Evolutionary conservation across 2,113 vertebrate species (phyloP), one percentile per base, ranked within the genome.

Genomic region (Polypterus bichir): DNA sequence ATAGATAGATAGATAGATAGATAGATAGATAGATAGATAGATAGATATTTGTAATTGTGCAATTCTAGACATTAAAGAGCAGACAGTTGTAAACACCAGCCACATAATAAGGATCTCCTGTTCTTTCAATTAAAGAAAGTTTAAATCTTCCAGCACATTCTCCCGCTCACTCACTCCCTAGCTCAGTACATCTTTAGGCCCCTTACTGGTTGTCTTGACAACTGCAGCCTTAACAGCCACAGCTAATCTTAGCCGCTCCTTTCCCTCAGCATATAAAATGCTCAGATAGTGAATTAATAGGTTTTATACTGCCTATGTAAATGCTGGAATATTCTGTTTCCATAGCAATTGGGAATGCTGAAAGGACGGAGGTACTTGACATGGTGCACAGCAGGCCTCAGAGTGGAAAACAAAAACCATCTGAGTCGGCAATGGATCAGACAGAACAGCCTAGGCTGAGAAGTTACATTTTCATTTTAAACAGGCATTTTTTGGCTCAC

Each of bases 121-220:
- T 86, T 85, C 83, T 83, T 84, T 81, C 81, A 86, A 85, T 88
- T 84, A 87, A 83, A 82, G 82, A 71, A 78, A 74, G 83, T 85
- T 80, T 80, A 77, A 85, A 83, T 80, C 80, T 78, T 81, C 76
- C 79, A 82, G 85, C 81, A 80, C 76, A 79, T 80, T 74, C 72
- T 71, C 73, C 74, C 76, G 51, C 73, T 60, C 27, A 27, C 27
- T 27, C 27, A 27, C 27, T 27, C 27, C 27, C 27, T 27, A 27
- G 27, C 49, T 72, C 80, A 86, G 80, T 78, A 74, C 79, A 78
- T 84, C 81, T 78, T 77, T 71, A 79, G 82, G 76, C 75, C 76
- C 75, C 81, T 74, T 65, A 56, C 27, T 59, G 78, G 87, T 89
- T 87, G 85, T 87, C 86, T 79, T 88, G 85, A 83, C 84, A 89